phyloP scores from a whole-genome alignment of 2,113 vertebrate genomes.

The Poeciliopsis prolifica region DNA sequence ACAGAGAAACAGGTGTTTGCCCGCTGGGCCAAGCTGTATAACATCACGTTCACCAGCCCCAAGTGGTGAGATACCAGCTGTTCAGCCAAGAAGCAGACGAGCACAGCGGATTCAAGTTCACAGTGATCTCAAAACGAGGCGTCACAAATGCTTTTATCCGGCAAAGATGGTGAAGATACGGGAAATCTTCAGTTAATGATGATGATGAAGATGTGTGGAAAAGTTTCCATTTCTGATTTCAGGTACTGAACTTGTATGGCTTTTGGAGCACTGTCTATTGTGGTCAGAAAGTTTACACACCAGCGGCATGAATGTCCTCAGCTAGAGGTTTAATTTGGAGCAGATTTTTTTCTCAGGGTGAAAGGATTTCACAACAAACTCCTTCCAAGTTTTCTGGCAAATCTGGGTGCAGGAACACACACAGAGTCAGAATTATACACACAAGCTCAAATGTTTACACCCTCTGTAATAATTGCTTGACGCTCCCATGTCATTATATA shows the following conservation, averaged over 20 bases:
- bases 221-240: constrained; percentile 18
- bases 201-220: neutral
- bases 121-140: neutral
- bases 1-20: constrained; percentile 96
- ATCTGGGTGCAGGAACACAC: too few relatives aligned
- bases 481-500: too few relatives aligned
- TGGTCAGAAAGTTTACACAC: neutral
- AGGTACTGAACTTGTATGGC: neutral
- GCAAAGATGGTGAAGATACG: neutral
- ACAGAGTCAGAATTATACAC: too few relatives aligned
- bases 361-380: too few relatives aligned
- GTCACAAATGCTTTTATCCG: constrained; percentile 1
- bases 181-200: neutral
- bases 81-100: neutral
- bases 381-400: too few relatives aligned
- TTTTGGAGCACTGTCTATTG: neutral
- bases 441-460: too few relatives aligned
- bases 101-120: neutral
- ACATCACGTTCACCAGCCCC: constrained; percentile 93
- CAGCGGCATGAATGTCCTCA: too few relatives aligned
- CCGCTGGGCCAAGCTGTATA: constrained; percentile 92
- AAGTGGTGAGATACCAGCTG: constrained; percentile 78
- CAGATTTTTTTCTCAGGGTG: too few relatives aligned
- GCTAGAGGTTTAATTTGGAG: too few relatives aligned
- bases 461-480: too few relatives aligned